Conservation (phyloP, 2,113 vertebrate species). For the Danionella cerebrum region DNA sequence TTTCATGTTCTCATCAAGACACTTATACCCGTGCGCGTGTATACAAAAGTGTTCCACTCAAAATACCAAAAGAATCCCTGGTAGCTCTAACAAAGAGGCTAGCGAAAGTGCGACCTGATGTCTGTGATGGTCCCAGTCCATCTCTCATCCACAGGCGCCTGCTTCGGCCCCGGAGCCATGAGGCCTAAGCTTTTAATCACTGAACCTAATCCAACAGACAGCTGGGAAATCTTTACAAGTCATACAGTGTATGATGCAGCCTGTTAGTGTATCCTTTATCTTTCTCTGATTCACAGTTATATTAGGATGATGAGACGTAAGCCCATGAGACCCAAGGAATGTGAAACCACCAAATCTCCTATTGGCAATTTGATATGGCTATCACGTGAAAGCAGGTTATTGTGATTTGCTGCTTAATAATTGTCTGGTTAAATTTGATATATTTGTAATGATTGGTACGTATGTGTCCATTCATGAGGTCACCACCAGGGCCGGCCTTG, state of each 20-base stretch:
- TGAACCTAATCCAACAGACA: slow-evolving; percentile 61
- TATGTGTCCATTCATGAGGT: too few species aligned
- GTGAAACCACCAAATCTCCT: background rate
- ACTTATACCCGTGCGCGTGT: too few species aligned
- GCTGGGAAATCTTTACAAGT: slow-evolving; percentile 67
- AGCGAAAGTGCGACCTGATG: background rate
- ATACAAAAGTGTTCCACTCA: background rate
- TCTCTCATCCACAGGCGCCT: slow-evolving; percentile 60
- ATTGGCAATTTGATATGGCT: background rate
- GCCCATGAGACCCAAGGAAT: background rate
- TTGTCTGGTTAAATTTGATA: background rate
- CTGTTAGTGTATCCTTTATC: slow-evolving; percentile 23
- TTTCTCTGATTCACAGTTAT: slow-evolving; percentile 18
- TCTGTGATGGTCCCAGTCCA: slow-evolving; percentile 31
- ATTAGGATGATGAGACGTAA: slow-evolving; percentile 15
- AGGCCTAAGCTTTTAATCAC: slow-evolving; percentile 69
- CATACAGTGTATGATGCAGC: slow-evolving; percentile 59
- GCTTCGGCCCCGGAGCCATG: slow-evolving; percentile 60
- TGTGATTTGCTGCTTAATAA: background rate
- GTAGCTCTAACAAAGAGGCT: slow-evolving; percentile 10
- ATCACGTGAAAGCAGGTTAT: background rate
- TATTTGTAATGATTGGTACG: too few species aligned
- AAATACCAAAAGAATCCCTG: slow-evolving; percentile 34
- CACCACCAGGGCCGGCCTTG: too few species aligned
- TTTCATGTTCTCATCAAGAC: too few species aligned